Evolutionary conservation across 2,797 vertebrate genomes (phyloP), one percentile per base, ranked within the genome.

Genomic region (Thaleichthys pacificus): DNA sequence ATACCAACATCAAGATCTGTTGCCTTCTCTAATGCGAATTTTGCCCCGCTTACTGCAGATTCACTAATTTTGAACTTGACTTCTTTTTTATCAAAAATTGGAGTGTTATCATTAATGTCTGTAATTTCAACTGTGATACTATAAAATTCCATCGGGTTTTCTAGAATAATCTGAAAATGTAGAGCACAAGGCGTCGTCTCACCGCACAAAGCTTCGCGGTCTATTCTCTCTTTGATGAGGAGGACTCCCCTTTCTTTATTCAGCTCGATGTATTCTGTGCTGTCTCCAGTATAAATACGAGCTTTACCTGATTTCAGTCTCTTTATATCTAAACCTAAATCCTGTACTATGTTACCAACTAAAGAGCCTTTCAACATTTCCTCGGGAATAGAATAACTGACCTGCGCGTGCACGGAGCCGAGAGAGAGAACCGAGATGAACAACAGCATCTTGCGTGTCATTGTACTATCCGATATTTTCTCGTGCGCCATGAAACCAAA

Each of bases 211-310:
- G 75, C 28, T 73, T 90, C 89, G 22, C 87, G 79, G 74, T 84
- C 70, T 7, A 77, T 85, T 69, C 84, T 85, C 66, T 73, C 84
- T 8, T 77, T 86, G 0, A 88, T 88, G 6, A 91, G 66, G 60
- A 91, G 56, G 72, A 80, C 80, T 75, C 90, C 89, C 7, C 79
- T 82, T 9, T 82, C 73, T 66, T 66, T 15, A 62, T 85, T 84
- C 68, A 91, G 74, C 21, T 84, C 73, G 58, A 91, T 88, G 76
- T 89, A 85, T 76, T 86, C 84, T 3, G 71, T 70, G 76, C 78
- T 89, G 80, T 86, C 86, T 87, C 82, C 74, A 54, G 88, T 87
- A 78, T 89, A 64, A 54, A 91, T 88, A 69, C 87, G 84, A 57
- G 85, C 84, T 47, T 87, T 82, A 6, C 74, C 84, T 47, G 79